Percentiles rank a stretch among this genome's conserved stretches.
Conservation (phyloP, 2,113 vertebrate species). For the Brachyhypopomus occidentalis region DNA sequence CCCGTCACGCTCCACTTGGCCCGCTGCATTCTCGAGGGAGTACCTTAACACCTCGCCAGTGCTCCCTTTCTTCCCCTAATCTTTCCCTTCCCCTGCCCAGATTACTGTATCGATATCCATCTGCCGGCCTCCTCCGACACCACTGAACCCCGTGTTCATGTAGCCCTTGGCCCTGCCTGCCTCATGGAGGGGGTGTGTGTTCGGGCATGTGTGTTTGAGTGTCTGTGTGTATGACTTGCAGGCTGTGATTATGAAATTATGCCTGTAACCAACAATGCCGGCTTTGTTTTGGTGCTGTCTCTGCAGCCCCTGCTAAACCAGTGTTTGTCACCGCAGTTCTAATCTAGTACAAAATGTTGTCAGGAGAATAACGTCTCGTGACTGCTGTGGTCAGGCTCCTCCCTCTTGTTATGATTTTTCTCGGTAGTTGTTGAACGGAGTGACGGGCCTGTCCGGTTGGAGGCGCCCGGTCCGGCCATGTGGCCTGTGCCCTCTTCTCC, state of each 20-base stretch:
- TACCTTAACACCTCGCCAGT: conserved; percentile 58
- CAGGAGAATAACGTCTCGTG: conserved; percentile 36
- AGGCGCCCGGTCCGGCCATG: conserved; percentile 30
- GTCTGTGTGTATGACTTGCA: background rate
- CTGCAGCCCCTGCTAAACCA: background rate
- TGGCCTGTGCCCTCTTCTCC: conserved; percentile 7
- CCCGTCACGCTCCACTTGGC: conserved; percentile 53
- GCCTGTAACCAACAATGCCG: conserved; percentile 45
- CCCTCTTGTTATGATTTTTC: background rate
- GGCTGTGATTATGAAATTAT: conserved; percentile 42
- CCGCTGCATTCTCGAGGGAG: conserved; percentile 55
- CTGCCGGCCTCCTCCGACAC: conserved; percentile 43
- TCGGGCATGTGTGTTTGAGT: no score
- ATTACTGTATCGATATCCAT: conserved; percentile 55
- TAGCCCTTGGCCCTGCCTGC: conserved; percentile 22
- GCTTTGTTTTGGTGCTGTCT: conserved; percentile 38
- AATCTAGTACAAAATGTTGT: conserved; percentile 22
- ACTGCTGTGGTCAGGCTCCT: conserved; percentile 6
- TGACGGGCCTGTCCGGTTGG: background rate
- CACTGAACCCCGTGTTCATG: conserved; percentile 1
- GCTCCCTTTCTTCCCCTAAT: conserved; percentile 55
- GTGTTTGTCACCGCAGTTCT: conserved; percentile 31
- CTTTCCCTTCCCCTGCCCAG: conserved; percentile 50
- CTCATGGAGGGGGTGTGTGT: conserved; percentile 32
- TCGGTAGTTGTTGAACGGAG: conserved; percentile 23